phyloP scores from a whole-genome alignment of 2,888 invertebrate species.

The Pristionchus mayeri region DNA sequence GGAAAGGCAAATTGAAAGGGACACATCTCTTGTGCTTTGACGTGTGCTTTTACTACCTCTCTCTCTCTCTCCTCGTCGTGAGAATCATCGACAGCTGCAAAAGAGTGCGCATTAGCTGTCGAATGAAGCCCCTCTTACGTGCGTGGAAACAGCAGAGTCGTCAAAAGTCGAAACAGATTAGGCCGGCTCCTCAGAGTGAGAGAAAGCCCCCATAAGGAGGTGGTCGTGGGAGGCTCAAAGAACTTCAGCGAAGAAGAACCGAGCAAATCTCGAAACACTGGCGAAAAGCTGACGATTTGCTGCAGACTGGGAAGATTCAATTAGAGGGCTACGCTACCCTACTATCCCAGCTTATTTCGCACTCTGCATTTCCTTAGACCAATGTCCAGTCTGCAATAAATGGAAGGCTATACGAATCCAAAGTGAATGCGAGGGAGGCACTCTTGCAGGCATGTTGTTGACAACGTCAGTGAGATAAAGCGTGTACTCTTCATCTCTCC shows the following conservation, averaged over 20 bases:
- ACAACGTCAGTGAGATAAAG: too few species aligned
- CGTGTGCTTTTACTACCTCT: not conserved
- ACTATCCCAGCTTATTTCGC: not conserved
- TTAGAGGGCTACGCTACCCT: constrained; percentile 5
- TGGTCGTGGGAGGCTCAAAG: constrained; percentile 36
- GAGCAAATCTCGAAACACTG: not conserved
- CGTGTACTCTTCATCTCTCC: not conserved
- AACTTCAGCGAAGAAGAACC: constrained; percentile 12
- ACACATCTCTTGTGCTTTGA: constrained; percentile 30
- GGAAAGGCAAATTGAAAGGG: constrained; percentile 38
- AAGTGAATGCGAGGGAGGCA: not conserved
- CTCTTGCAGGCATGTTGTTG: too few species aligned
- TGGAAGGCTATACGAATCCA: not conserved
- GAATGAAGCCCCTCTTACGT: not conserved
- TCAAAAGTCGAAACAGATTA: constrained; percentile 9
- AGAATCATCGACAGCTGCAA: not conserved
- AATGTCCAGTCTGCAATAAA: not conserved
- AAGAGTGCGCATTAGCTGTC: not conserved
- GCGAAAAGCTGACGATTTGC: not conserved
- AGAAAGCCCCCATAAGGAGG: not conserved
- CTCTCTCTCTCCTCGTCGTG: too few species aligned
- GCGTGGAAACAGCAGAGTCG: constrained; percentile 24
- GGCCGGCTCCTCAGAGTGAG: not conserved
- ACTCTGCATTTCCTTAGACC: not conserved
- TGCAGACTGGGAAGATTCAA: too few species aligned